Conservation (phyloP, 2,113 vertebrate genomes). For the Mionectes macconnelli region DNA sequence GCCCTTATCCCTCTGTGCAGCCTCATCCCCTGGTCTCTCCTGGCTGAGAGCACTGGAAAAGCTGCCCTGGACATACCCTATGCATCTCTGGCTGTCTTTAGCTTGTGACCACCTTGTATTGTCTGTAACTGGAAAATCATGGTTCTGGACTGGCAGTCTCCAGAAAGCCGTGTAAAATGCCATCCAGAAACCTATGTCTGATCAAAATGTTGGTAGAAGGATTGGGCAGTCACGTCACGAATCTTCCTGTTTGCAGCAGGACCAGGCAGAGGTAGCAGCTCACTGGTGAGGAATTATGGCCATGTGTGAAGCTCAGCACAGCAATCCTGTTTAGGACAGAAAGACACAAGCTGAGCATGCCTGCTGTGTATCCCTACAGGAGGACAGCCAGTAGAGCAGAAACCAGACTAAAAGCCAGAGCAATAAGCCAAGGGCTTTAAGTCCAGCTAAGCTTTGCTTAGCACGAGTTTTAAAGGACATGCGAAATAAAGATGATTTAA, state of each 20-base stretch:
- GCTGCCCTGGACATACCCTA: not conserved
- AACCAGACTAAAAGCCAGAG: not conserved
- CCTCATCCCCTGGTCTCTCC: not conserved
- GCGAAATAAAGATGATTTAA: conserved; percentile 28
- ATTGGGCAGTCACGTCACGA: accelerated
- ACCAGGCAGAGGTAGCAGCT: not conserved
- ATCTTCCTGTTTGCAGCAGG: not conserved
- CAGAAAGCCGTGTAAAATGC: not conserved
- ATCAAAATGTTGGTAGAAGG: not conserved
- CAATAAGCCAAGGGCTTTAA: not conserved
- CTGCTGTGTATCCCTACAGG: not conserved
- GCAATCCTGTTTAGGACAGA: not conserved
- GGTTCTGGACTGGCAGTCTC: not conserved
- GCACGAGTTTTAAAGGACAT: not conserved
- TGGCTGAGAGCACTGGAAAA: not conserved
- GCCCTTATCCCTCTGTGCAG: not conserved
- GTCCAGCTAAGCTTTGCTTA: not conserved
- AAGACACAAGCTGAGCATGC: not conserved
- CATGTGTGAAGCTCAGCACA: not conserved
- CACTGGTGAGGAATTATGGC: not conserved
- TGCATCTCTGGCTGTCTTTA: not conserved
- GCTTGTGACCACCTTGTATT: not conserved
- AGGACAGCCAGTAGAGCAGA: not conserved
- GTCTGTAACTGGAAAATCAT: not conserved
- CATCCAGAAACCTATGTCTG: not conserved